These are phyloP conservation scores for Dryomyza anilis DNA, from an alignment of 2,888 invertebrate genomes.

Conservation along the genomic window DNA sequence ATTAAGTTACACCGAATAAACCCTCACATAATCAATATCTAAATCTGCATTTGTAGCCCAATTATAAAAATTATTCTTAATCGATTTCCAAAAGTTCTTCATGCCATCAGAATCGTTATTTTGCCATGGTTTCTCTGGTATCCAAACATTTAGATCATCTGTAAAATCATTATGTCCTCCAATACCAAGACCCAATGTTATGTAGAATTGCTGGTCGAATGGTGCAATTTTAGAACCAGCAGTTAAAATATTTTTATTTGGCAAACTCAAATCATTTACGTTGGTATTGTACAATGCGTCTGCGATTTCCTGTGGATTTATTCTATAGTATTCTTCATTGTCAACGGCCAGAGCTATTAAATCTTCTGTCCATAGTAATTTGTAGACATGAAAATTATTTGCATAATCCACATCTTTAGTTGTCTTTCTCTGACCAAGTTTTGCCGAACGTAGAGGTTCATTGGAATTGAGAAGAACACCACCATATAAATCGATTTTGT, in stretches of 20 bases:
- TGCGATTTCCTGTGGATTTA: conserved; percentile 40
- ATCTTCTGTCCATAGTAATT: conserved; percentile 68
- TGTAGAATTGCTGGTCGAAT: conserved; percentile 76
- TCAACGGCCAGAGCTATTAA: conserved; percentile 62
- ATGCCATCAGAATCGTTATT: conserved; percentile 71
- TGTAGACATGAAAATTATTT: conserved; percentile 71
- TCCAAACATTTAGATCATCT: conserved; percentile 60
- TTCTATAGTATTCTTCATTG: conserved; percentile 64
- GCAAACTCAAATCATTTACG: conserved; percentile 39
- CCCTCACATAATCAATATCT: conserved; percentile 53
- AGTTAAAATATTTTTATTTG: conserved; percentile 55
- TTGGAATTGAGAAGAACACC: conserved; percentile 48
- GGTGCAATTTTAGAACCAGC: conserved; percentile 67
- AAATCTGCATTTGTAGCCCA: conserved; percentile 49
- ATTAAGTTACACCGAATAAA: conserved; percentile 39
- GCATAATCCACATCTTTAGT: conserved; percentile 54
- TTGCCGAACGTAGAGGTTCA: conserved; percentile 46
- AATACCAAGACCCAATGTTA: conserved; percentile 77
- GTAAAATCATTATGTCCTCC: conserved; percentile 77
- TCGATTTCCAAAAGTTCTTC: conserved; percentile 71
- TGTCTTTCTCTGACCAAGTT: conserved; percentile 44
- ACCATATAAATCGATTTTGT: conserved; percentile 44
- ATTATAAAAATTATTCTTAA: conserved; percentile 64
- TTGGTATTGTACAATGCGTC: conserved; percentile 47
- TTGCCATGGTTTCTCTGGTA: conserved; percentile 72